These are phyloP conservation scores for Hylaea fasciaria DNA, from an alignment of 2,888 invertebrate genomes.

Conservation along the genomic window DNA sequence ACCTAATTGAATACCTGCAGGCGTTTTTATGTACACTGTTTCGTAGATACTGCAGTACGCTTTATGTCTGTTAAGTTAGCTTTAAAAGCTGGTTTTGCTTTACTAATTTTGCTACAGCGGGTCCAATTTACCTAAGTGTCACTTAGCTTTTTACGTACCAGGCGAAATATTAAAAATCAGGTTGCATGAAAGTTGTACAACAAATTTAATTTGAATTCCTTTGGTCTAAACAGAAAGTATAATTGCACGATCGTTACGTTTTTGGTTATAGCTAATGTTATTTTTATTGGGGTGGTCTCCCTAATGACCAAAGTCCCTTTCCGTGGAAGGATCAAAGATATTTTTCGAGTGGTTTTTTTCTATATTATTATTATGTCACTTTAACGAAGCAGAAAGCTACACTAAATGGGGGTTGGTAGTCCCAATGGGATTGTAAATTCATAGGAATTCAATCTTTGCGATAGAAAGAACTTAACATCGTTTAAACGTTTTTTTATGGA, in stretches of 20 bases:
- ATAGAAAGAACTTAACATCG: no score
- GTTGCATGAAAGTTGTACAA: constrained; percentile 24
- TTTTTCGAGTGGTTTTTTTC: not conserved
- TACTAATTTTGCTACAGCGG: constrained; percentile 10
- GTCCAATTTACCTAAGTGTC: constrained; percentile 48
- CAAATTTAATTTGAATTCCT: constrained; percentile 1
- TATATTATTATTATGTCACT: not conserved
- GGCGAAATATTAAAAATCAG: constrained; percentile 11
- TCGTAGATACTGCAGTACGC: no score
- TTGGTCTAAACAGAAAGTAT: constrained; percentile 3
- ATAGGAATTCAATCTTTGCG: no score
- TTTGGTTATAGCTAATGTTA: not conserved
- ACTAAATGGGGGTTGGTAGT: no score
- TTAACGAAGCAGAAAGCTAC: not conserved
- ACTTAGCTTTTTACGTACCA: constrained; percentile 39
- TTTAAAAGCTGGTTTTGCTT: constrained; percentile 42
- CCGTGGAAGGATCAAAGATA: not conserved
- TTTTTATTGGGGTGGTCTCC: not conserved
- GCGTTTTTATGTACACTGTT: not conserved
- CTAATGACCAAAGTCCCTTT: not conserved
- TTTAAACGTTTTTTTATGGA: no score
- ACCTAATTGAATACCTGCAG: constrained; percentile 40
- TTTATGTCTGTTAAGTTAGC: constrained; percentile 42
- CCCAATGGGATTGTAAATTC: no score
- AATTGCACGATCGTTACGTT: constrained; percentile 8